phyloP scores from a whole-genome alignment of 1,140 invertebrate species.

The Anoplolepis gracilipes region DNA sequence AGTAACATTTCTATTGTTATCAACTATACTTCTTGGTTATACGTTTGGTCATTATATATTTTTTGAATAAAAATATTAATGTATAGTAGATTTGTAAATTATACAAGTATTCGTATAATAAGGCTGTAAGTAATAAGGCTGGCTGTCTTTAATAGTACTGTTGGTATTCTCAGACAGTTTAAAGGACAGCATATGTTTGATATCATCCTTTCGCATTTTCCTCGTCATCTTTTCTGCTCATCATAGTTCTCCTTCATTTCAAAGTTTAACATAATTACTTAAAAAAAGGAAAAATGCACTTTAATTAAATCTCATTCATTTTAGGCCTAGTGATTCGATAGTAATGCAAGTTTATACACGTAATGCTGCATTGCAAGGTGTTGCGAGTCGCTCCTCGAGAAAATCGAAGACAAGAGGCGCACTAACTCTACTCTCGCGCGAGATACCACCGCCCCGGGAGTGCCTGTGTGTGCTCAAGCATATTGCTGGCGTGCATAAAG shows the following conservation, averaged over 20 bases:
- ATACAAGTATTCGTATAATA: too few species aligned
- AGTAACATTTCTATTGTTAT: too few species aligned
- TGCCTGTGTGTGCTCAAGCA: constrained; percentile 58
- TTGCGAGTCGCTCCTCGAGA: constrained; percentile 17
- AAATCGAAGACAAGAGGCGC: constrained; percentile 68
- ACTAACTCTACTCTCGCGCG: neutral
- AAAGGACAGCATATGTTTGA: too few species aligned
- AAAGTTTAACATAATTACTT: neutral
- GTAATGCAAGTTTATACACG: constrained; percentile 58
- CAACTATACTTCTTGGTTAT: too few species aligned
- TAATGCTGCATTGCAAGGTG: constrained; percentile 9
- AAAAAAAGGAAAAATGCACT: constrained; percentile 53
- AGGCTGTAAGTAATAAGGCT: too few species aligned
- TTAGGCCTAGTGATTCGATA: constrained; percentile 67
- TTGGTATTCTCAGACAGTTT: too few species aligned
- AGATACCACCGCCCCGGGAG: neutral
- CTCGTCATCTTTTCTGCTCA: neutral
- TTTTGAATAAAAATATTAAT: too few species aligned
- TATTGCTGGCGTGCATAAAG: constrained; percentile 65
- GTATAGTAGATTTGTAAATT: too few species aligned
- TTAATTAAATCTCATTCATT: constrained; percentile 67
- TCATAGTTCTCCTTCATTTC: constrained; percentile 48
- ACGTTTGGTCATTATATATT: too few species aligned
- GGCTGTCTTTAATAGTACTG: too few species aligned
- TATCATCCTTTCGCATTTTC: too few species aligned